These are phyloP conservation scores for Phasianus colchicus DNA, from an alignment of 2,113 vertebrate species.

Conservation along the genomic window DNA sequence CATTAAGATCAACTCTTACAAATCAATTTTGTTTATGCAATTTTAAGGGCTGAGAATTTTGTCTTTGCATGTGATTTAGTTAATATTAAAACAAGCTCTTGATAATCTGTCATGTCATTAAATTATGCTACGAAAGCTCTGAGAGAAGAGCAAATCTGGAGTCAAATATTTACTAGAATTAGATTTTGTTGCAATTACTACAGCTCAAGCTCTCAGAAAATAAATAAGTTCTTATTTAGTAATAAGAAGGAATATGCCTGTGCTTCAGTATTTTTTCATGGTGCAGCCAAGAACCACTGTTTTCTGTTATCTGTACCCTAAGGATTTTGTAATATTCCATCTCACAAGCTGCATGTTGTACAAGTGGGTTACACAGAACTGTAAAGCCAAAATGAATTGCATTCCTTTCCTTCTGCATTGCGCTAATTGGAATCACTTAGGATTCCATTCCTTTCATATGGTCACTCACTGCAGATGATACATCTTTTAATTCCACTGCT, in stretches of 20 bases:
- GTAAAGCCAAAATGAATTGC: background rate
- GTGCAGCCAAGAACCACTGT: background rate
- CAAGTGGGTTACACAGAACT: background rate
- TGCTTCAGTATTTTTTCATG: background rate
- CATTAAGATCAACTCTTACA: slow-evolving; percentile 12
- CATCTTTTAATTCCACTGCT: background rate
- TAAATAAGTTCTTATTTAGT: background rate
- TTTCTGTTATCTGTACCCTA: background rate
- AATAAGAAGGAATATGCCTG: background rate
- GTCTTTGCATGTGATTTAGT: background rate
- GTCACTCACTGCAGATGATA: background rate
- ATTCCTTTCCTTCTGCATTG: background rate
- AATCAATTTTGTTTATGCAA: background rate
- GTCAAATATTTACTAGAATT: background rate
- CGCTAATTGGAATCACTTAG: background rate
- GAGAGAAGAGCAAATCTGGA: background rate
- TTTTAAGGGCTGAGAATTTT: slow-evolving; percentile 17
- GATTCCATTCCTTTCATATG: background rate
- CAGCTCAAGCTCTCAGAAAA: background rate
- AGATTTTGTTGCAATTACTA: slow-evolving; percentile 19
- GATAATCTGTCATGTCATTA: background rate
- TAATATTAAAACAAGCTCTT: slow-evolving; percentile 33
- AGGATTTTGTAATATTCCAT: background rate
- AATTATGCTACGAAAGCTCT: background rate
- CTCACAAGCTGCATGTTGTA: background rate